phyloP scores from a whole-genome alignment of 2,888 invertebrate genomes.

The Steromphala cineraria region DNA sequence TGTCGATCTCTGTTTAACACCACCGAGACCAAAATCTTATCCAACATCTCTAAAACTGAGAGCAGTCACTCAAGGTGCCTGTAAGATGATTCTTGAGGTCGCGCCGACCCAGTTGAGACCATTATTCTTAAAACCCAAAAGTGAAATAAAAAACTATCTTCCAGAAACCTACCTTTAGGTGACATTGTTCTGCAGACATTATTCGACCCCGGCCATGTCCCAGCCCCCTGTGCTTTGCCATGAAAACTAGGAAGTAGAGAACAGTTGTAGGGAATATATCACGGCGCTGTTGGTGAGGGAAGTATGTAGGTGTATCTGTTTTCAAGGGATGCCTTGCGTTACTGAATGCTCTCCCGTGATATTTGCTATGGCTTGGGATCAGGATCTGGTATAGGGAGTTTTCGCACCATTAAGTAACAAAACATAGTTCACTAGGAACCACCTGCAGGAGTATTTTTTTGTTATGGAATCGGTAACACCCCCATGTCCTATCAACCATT shows the following conservation, averaged over 20 bases:
- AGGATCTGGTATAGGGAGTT: neutral
- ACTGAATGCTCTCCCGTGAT: neutral
- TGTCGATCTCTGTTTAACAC: no score
- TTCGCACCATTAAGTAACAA: constrained; percentile 5
- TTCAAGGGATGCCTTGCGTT: neutral
- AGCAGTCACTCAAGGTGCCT: no score
- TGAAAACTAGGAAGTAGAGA: neutral
- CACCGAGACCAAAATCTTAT: no score
- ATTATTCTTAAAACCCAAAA: neutral
- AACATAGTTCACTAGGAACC: neutral
- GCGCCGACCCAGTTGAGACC: neutral
- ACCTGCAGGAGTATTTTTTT: neutral
- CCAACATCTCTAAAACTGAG: no score
- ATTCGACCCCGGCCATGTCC: neutral
- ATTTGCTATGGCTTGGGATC: neutral
- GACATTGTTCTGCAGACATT: neutral
- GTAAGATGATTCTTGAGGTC: neutral
- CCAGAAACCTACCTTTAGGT: neutral
- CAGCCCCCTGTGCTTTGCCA: neutral
- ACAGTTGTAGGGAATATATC: neutral
- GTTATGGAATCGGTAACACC: neutral
- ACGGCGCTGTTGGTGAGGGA: neutral
- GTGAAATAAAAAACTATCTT: neutral
- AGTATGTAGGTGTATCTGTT: neutral
- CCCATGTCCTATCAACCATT: neutral